Conservation (phyloP, 2,113 vertebrate genomes). For the Myiopsitta monachus region DNA sequence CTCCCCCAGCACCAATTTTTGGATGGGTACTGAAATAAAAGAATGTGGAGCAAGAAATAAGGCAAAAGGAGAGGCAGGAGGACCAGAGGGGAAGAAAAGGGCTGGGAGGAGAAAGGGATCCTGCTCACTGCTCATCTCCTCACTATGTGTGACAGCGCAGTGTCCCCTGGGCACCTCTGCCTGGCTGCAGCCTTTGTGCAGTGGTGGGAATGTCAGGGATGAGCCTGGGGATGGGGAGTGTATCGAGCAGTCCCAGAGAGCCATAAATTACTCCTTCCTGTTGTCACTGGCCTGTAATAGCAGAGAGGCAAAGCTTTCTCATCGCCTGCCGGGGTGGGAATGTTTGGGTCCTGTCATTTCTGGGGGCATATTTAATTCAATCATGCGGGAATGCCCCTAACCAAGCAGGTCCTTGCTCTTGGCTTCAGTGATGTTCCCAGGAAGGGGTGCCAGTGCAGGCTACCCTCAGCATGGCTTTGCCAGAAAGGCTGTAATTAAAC, state of each 20-base stretch:
- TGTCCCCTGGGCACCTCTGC: constrained; percentile 17
- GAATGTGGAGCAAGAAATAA: fast-evolving
- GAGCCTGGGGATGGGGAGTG: not conserved
- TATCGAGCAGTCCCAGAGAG: constrained; percentile 11
- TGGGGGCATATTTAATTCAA: not conserved
- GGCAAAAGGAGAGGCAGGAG: not conserved
- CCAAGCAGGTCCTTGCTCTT: constrained; percentile 1
- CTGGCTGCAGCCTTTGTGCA: constrained; percentile 20
- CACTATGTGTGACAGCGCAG: fast-evolving
- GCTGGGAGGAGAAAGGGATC: not conserved
- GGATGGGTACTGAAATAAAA: not conserved
- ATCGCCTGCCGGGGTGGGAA: constrained; percentile 40
- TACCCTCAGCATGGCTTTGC: not conserved
- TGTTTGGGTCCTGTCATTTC: not conserved
- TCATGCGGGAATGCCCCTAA: constrained; percentile 13
- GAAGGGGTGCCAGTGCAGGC: not conserved
- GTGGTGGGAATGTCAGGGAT: constrained; percentile 1
- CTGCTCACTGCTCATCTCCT: not conserved
- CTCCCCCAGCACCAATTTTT: not conserved
- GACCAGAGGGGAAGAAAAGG: not conserved
- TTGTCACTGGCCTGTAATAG: not conserved
- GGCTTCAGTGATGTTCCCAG: not conserved
- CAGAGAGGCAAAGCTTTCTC: not conserved
- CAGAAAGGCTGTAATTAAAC: not conserved
- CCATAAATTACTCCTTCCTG: constrained; percentile 44